These are phyloP conservation scores for Arge pagana DNA, from an alignment of 2,888 invertebrate species.

Conservation along the genomic window DNA sequence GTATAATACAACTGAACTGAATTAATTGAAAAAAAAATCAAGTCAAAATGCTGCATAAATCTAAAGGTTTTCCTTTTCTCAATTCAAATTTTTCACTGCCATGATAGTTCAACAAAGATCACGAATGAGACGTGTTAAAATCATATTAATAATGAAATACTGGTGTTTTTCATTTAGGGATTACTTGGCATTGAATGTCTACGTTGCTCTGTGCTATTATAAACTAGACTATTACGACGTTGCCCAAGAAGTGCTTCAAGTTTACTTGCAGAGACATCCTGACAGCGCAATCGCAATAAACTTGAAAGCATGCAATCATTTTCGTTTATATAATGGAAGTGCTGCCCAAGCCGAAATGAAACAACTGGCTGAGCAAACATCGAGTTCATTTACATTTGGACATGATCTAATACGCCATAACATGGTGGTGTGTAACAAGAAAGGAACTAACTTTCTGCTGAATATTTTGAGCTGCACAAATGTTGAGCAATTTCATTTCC, in stretches of 20 bases:
- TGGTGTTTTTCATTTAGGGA: constrained; percentile 65
- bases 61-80: too few species aligned
- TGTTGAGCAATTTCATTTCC: too few species aligned
- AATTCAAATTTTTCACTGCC: too few species aligned
- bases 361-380: constrained; percentile 74
- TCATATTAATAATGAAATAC: neutral
- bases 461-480: too few species aligned
- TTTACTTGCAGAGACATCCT: constrained; percentile 88
- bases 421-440: constrained; percentile 74
- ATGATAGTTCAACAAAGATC: too few species aligned
- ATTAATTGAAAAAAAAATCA: too few species aligned
- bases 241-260: constrained; percentile 93
- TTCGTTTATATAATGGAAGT: constrained; percentile 88
- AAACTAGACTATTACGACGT: constrained; percentile 98
- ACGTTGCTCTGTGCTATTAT: constrained; percentile 97
- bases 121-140: too few species aligned
- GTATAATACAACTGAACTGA: too few species aligned
- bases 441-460: too few species aligned
- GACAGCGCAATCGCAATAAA: constrained; percentile 96
- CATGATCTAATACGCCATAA: constrained; percentile 94
- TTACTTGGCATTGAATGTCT: constrained; percentile 92
- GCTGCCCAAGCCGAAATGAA: constrained; percentile 92
- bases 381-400: constrained; percentile 73
- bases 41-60: too few species aligned
- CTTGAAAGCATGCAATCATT: constrained; percentile 85